phyloP scores from a whole-genome alignment of 2,797 vertebrate species.

The Xenops minutus region DNA sequence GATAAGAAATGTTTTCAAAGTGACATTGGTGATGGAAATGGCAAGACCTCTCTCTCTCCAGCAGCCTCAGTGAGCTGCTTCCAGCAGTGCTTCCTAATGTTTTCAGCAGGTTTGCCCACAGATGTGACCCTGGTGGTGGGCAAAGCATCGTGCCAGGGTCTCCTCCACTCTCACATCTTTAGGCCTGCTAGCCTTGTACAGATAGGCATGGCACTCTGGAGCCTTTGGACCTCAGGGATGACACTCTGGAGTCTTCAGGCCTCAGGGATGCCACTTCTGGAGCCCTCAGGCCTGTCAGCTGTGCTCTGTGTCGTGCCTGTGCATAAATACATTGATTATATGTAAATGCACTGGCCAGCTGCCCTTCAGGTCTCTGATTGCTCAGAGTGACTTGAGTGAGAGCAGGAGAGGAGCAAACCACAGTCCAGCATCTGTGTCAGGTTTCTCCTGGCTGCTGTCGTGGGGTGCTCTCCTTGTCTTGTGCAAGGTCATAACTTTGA shows the following conservation, averaged over 20 bases:
- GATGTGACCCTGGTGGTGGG: not conserved
- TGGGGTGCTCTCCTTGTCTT: not conserved
- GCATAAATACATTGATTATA: not conserved
- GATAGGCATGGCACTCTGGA: not conserved
- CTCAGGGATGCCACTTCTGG: not conserved
- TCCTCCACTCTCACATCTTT: fast-evolving
- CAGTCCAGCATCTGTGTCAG: not conserved
- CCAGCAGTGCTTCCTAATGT: not conserved
- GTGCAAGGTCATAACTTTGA: not conserved
- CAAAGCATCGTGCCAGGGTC: fast-evolving
- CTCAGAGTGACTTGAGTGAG: not conserved
- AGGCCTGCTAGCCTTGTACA: not conserved
- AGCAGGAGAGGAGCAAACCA: not conserved
- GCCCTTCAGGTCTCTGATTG: not conserved
- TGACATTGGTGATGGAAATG: not conserved
- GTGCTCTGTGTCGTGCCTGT: not conserved
- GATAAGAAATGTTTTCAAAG: constrained; percentile 1
- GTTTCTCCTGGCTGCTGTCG: not conserved
- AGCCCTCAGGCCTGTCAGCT: not conserved
- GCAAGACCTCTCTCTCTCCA: not conserved
- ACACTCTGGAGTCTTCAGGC: not conserved
- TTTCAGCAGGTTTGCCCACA: not conserved
- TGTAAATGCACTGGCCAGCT: not conserved
- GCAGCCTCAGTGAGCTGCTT: not conserved
- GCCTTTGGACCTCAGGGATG: not conserved